A percentile compares a stretch with the other conserved stretches of the same genome.
phyloP scores from a whole-genome alignment of 2,888 invertebrate genomes.

The Drosophila buzzatii region DNA sequence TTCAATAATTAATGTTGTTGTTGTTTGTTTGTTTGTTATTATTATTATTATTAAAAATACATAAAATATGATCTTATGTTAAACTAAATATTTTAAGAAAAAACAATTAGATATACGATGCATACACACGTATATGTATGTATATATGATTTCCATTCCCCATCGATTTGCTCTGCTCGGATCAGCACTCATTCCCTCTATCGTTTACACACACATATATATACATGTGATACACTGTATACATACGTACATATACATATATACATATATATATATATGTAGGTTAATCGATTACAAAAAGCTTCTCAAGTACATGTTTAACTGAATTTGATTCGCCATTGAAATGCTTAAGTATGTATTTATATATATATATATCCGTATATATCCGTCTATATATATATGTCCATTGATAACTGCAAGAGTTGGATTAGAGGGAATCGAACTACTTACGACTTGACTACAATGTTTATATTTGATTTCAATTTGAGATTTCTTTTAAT shows the following conservation, averaged over 20 bases:
- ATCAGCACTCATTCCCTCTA: conserved; percentile 1
- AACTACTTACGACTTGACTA: conserved; percentile 41
- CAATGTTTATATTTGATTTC: conserved; percentile 35
- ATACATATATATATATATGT: neutral
- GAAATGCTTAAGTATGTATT: conserved; percentile 23
- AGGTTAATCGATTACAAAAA: conserved; percentile 53
- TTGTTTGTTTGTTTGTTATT: conserved; percentile 8
- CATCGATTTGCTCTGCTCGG: conserved; percentile 1
- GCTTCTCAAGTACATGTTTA: conserved; percentile 67
- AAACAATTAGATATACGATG: conserved; percentile 64
- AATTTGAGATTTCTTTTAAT: conserved; percentile 11
- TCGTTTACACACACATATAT: conserved; percentile 9
- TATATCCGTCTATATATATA: neutral
- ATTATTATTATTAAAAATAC: conserved; percentile 64
- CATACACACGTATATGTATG: neutral
- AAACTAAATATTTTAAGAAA: conserved; percentile 69
- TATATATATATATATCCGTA: neutral
- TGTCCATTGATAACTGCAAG: conserved; percentile 2
- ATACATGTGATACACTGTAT: neutral
- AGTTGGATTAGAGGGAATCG: conserved; percentile 12
- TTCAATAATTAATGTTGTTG: conserved; percentile 68
- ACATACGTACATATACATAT: conserved; percentile 5
- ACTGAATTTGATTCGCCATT: conserved; percentile 73
- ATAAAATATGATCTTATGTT: conserved; percentile 74
- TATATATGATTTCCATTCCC: conserved; percentile 15